Evolutionary conservation across 1,140 invertebrate species (phyloP).

Genomic region (Sycophila sp.): DNA sequence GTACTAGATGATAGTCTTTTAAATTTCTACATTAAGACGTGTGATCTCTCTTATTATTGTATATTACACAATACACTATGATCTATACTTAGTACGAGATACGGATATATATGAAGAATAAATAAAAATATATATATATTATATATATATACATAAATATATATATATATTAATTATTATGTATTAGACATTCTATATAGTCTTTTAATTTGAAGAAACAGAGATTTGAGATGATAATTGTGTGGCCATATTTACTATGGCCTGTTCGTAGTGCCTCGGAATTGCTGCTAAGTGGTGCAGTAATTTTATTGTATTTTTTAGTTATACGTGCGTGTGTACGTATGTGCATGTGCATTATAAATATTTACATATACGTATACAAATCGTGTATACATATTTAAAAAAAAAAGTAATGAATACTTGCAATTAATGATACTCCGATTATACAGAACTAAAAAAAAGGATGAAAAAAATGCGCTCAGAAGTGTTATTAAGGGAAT

Average conservation of each 20-base stretch:
- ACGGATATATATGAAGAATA: constrained; percentile 21
- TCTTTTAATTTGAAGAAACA: constrained; percentile 61
- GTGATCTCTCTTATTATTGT: constrained; percentile 68
- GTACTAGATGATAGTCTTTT: constrained; percentile 65
- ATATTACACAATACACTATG: constrained; percentile 57
- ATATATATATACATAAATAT: constrained; percentile 34
- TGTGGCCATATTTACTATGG: constrained; percentile 65
- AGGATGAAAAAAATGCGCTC: constrained; percentile 34
- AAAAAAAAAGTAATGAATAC: constrained; percentile 48
- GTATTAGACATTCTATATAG: constrained; percentile 61
- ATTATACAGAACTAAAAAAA: constrained; percentile 54
- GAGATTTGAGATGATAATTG: constrained; percentile 63
- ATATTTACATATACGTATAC: constrained; percentile 35
- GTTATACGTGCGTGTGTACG: constrained; percentile 31
- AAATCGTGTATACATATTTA: constrained; percentile 60
- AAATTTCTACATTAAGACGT: constrained; percentile 68
- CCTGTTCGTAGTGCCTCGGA: constrained; percentile 68
- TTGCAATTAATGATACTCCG: constrained; percentile 63
- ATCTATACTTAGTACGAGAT: constrained; percentile 62
- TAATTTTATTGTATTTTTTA: constrained; percentile 64
- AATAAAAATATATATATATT: constrained; percentile 13
- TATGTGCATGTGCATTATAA: constrained; percentile 39
- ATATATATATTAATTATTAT: constrained; percentile 54
- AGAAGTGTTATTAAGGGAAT: constrained; percentile 20
- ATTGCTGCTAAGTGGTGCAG: constrained; percentile 65